phyloP scores from a whole-genome alignment of 2,797 vertebrate species.

The Oreortyx pictus region DNA sequence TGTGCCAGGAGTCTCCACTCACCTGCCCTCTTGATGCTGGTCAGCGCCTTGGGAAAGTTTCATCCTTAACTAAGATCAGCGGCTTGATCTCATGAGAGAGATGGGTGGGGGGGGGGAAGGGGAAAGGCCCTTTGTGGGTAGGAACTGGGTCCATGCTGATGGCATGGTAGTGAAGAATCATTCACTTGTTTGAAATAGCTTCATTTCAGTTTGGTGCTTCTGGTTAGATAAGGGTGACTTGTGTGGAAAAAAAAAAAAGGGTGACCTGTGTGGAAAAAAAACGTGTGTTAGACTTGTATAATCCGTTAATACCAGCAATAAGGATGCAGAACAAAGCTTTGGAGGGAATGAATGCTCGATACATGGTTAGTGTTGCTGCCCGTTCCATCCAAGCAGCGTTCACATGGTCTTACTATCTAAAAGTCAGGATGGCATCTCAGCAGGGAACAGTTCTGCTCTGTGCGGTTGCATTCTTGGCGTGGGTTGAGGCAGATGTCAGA shows the following conservation, averaged over 20 bases:
- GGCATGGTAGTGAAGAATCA: neutral
- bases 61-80: neutral
- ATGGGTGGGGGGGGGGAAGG: no score
- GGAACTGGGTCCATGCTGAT: accelerated
- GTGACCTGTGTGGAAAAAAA: neutral
- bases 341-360: neutral
- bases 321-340: neutral
- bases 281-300: neutral
- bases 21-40: neutral
- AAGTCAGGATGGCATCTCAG: neutral
- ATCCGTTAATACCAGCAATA: neutral
- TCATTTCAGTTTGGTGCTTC: neutral
- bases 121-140: neutral
- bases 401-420: neutral
- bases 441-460: neutral
- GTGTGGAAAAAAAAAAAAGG: neutral
- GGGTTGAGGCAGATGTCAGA: neutral
- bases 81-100: neutral
- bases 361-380: neutral
- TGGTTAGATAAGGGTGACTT: neutral
- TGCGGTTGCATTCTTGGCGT: neutral
- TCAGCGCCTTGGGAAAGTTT: neutral
- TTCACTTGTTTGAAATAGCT: neutral
- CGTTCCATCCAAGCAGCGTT: neutral
- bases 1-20: neutral